Conservation (phyloP, 2,888 invertebrate species). For the Prenolepis imparis region DNA sequence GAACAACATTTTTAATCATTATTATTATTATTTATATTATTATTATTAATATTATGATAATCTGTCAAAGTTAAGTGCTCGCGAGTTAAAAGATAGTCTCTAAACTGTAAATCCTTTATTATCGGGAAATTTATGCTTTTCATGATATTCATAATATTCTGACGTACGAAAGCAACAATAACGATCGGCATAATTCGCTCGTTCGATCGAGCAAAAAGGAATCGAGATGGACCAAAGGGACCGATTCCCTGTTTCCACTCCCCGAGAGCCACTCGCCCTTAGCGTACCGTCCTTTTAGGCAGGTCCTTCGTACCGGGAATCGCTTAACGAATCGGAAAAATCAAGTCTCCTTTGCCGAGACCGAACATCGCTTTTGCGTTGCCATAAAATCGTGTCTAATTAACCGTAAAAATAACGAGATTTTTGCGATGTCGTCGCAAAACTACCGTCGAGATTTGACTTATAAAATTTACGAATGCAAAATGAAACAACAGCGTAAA, state of each 20-base stretch:
- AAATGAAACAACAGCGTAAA: background rate
- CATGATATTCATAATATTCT: background rate
- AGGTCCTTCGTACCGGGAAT: constrained; percentile 78
- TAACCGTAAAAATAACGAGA: constrained; percentile 85
- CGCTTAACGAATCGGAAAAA: constrained; percentile 84
- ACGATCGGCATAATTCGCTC: constrained; percentile 71
- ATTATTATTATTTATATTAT: background rate
- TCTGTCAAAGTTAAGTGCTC: background rate
- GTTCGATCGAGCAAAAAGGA: constrained; percentile 64
- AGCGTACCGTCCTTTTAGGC: constrained; percentile 65
- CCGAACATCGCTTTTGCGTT: constrained; percentile 68
- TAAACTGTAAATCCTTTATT: background rate
- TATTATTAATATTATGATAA: background rate
- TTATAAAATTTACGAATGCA: constrained; percentile 31
- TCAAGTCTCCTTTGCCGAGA: constrained; percentile 78
- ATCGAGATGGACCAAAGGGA: constrained; percentile 25
- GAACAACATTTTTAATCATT: background rate
- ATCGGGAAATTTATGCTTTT: background rate
- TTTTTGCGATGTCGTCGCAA: constrained; percentile 75
- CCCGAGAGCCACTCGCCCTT: constrained; percentile 59
- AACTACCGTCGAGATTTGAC: constrained; percentile 46
- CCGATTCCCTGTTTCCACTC: constrained; percentile 53
- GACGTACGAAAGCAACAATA: constrained; percentile 64
- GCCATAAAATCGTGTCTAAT: constrained; percentile 79
- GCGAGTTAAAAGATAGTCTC: background rate